Base-by-base conservation (phyloP, 2,888 invertebrate genomes). In the Noctua janthe region DNA sequence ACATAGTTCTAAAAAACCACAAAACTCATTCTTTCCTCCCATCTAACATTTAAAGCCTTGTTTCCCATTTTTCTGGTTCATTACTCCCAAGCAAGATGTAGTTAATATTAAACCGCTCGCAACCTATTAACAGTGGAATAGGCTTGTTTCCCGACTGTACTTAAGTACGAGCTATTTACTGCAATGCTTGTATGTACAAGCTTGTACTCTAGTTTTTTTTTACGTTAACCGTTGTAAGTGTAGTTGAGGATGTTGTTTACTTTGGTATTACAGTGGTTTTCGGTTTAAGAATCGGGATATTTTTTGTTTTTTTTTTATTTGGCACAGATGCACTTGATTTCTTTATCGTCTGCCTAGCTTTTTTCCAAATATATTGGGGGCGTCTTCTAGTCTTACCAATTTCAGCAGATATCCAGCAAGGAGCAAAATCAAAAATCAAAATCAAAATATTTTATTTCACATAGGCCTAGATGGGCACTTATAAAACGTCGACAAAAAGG, bases 111-210 rank as follows among this genome's bases (percentile, higher is more conserved):
- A 81, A 82, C 69, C 74, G n/a, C 77, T 67, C 76, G 78, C 79
- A 81, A 76, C 80, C 82, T 83, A 89, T 89, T 90, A 87, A 81
- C 81, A 71, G 17, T n/a, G 75, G 62, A 88, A 84, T 89, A 89
- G 90, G 89, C 89, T 84, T 78, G 84, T 86, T 29, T 77, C 71
- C 59, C 72, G 71, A 66, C 82, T 79, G 66, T 70, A 76, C 76
- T 76, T 76, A 82, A 86, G 76, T 70, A 71, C 54, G 47, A 73
- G 74, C 76, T 86, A 78, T 85, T 88, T 86, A 86, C 82, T 76
- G 78, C 76, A 75, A 49, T 59, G 43, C 73, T 72, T 23, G 70
- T 67, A 56, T 23, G 70, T 67, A 56, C 39, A n/a, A 47, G 47
- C 8, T 39, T 49, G 80, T 78, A 66, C 71, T 47, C 49, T 64